These are phyloP conservation scores for Pogonophryne albipinna DNA, from an alignment of 2,797 vertebrate genomes.

Conservation along the genomic window DNA sequence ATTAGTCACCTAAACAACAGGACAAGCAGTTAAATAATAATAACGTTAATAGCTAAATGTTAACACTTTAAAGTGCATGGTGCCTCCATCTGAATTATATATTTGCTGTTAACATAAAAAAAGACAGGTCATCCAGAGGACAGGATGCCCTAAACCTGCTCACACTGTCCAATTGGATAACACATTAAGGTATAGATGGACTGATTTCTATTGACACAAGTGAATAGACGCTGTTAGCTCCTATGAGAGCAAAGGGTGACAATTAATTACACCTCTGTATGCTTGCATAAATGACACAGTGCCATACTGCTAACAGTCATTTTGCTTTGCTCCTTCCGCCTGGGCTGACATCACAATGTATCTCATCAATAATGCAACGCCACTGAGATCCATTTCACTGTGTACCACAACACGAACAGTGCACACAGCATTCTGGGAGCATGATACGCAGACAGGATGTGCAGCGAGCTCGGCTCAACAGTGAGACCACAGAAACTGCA, in stretches of 20 bases:
- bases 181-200: constrained; percentile 34
- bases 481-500: constrained; percentile 43
- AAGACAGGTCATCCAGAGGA: constrained; percentile 44
- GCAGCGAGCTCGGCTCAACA: constrained; percentile 37
- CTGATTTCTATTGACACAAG: constrained; percentile 54
- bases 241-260: constrained; percentile 63
- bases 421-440: constrained; percentile 52
- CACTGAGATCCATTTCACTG: constrained; percentile 78
- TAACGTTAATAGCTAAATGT: neutral
- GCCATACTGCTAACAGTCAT: constrained; percentile 77
- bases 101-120: constrained; percentile 38
- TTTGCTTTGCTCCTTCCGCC: constrained; percentile 79
- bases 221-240: constrained; percentile 30
- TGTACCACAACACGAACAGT: constrained; percentile 49
- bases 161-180: constrained; percentile 21
- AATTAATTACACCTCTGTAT: constrained; percentile 75
- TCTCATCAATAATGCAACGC: constrained; percentile 83
- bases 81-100: constrained; percentile 26
- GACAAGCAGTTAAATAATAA: constrained; percentile 21
- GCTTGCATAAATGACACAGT: constrained; percentile 75
- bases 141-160: constrained; percentile 22
- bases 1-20: constrained; percentile 19
- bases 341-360: constrained; percentile 81
- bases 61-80: constrained; percentile 15
- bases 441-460: constrained; percentile 59